phyloP scores from a whole-genome alignment of 2,888 invertebrate genomes.

The Electrophaes corylata region DNA sequence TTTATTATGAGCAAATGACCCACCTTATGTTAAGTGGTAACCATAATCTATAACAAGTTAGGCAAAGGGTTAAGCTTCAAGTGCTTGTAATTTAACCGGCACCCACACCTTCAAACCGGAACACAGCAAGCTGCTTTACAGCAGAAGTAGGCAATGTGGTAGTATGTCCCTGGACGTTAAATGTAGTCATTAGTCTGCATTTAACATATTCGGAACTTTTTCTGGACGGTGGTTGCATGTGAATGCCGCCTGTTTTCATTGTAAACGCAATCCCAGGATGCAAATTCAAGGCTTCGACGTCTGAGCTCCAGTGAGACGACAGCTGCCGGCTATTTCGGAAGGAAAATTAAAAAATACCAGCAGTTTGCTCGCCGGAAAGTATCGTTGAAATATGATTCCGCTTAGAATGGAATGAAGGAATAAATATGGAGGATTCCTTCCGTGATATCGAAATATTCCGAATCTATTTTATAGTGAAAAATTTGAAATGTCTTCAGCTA shows the following conservation, averaged over 20 bases:
- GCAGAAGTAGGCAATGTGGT: too few species aligned
- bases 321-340: slow-evolving; percentile 36
- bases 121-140: too few species aligned
- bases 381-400: slow-evolving; percentile 35
- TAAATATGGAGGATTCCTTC: slow-evolving; percentile 23
- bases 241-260: slow-evolving; percentile 6
- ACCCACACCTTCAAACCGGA: too few species aligned
- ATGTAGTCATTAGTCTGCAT: too few species aligned
- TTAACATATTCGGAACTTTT: too few species aligned
- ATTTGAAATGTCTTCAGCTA: slow-evolving; percentile 2
- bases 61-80: too few species aligned
- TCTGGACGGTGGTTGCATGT: too few species aligned
- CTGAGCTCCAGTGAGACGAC: slow-evolving; percentile 28
- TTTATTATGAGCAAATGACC: too few species aligned
- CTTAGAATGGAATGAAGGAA: slow-evolving; percentile 24
- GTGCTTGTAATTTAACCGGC: too few species aligned
- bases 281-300: slow-evolving; percentile 30
- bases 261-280: slow-evolving; percentile 11
- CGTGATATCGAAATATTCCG: slow-evolving; percentile 23
- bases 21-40: too few species aligned
- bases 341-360: slow-evolving; percentile 37
- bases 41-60: too few species aligned
- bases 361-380: slow-evolving; percentile 27
- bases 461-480: not conserved
- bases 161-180: too few species aligned